These are phyloP conservation scores for Mus spretus DNA, from an alignment of 2,797 vertebrate genomes.

Conservation along the genomic window DNA sequence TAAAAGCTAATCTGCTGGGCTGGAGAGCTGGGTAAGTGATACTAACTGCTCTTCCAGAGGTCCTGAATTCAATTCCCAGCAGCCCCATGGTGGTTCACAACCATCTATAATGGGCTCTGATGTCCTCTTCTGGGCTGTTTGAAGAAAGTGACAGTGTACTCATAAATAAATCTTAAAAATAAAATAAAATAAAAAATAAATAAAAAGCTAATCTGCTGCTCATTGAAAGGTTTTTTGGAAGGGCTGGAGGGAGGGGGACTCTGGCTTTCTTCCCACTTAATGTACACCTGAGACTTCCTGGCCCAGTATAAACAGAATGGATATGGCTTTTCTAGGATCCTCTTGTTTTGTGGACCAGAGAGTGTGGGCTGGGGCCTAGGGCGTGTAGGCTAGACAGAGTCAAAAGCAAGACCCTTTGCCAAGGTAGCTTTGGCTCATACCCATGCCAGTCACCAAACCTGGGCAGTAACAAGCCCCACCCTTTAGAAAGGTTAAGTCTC, in stretches of 20 bases:
- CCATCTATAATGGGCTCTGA: too few species aligned
- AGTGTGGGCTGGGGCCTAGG: neutral
- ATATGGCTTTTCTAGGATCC: neutral
- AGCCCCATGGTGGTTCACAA: too few species aligned
- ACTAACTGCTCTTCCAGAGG: too few species aligned
- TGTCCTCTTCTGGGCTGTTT: too few species aligned
- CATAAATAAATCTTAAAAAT: too few species aligned
- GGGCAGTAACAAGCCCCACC: neutral
- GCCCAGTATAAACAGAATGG: neutral
- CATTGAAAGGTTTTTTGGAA: neutral
- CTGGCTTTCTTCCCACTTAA: constrained; percentile 2
- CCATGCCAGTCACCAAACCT: neutral
- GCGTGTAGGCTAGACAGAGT: neutral
- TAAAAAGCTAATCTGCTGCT: constrained; percentile 2
- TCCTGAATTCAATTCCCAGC: too few species aligned
- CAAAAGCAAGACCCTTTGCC: neutral
- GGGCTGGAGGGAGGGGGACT: neutral
- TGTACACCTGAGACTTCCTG: neutral
- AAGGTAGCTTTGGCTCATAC: neutral
- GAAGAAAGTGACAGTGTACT: too few species aligned
- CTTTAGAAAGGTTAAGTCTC: neutral
- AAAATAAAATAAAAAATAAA: too few species aligned
- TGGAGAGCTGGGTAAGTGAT: neutral
- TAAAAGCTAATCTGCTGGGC: neutral
- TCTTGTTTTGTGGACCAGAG: neutral